Evolutionary conservation across 2,888 invertebrate genomes (phyloP).

Genomic region (Ferdinandea cuprea): DNA sequence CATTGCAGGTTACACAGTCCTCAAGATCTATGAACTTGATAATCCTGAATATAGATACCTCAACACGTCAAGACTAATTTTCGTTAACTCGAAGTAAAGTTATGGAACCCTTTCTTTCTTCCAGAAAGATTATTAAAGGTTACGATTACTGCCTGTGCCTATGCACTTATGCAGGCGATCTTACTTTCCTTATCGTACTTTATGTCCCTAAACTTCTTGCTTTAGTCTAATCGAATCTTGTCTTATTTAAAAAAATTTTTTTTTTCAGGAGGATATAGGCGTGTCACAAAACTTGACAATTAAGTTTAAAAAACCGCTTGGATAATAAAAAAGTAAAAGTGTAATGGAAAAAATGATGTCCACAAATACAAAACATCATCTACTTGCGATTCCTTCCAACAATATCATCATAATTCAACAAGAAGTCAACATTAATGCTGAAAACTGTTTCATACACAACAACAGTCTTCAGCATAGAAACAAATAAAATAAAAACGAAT

Average conservation of each 20-base stretch:
- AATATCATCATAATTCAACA: neutral
- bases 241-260: neutral
- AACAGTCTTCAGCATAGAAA: neutral
- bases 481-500: neutral
- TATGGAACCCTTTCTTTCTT: no score
- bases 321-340: neutral
- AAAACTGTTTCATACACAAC: slow-evolving; percentile 5
- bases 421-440: slow-evolving; percentile 8
- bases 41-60: no score
- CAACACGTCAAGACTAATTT: no score
- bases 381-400: neutral
- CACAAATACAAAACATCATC: slow-evolving; percentile 4
- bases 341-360: slow-evolving; percentile 7
- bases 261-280: slow-evolving; percentile 4
- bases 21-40: no score
- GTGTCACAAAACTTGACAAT: neutral
- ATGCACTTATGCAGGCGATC: no score
- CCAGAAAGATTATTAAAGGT: no score
- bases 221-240: neutral
- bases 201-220: neutral
- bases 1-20: no score
- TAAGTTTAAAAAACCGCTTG: neutral
- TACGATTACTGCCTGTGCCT: no score
- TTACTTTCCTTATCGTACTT: no score
- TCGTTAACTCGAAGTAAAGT: no score